Evolutionary conservation across 2,888 invertebrate species (phyloP).

Genomic region (Dicycla oo): DNA sequence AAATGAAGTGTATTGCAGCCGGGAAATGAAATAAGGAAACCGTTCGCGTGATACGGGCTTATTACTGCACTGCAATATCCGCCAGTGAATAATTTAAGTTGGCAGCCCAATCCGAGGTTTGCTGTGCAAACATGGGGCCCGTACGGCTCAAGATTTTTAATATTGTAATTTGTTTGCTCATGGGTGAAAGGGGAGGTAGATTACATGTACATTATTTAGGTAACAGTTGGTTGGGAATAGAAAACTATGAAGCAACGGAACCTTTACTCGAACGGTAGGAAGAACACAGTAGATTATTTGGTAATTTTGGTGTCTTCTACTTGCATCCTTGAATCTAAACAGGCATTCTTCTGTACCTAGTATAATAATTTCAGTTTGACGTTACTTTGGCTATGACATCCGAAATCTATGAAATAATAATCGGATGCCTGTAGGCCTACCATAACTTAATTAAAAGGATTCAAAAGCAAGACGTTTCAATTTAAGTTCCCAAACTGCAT

Average conservation of each 20-base stretch:
- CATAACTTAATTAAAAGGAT: too few species aligned
- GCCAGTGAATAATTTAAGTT: constrained; percentile 66
- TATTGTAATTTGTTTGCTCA: constrained; percentile 48
- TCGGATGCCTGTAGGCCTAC: neutral
- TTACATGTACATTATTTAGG: constrained; percentile 33
- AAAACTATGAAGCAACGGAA: neutral
- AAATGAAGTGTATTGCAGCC: constrained; percentile 40
- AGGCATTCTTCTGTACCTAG: neutral
- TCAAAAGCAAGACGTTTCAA: too few species aligned
- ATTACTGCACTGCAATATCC: constrained; percentile 71
- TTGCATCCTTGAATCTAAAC: neutral
- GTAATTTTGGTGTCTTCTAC: neutral
- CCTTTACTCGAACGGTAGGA: neutral
- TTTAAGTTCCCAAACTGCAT: too few species aligned
- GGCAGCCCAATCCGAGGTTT: constrained; percentile 38
- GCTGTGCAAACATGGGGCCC: constrained; percentile 37
- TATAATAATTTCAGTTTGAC: neutral
- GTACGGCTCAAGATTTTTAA: constrained; percentile 39
- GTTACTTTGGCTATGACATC: neutral
- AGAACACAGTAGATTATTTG: neutral
- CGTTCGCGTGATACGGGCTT: constrained; percentile 66
- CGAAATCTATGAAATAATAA: neutral
- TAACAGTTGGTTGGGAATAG: neutral
- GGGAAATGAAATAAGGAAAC: constrained; percentile 68
- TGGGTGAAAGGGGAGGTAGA: neutral